Conservation (phyloP, 2,888 invertebrate genomes). For the Ormyrus thymus region DNA sequence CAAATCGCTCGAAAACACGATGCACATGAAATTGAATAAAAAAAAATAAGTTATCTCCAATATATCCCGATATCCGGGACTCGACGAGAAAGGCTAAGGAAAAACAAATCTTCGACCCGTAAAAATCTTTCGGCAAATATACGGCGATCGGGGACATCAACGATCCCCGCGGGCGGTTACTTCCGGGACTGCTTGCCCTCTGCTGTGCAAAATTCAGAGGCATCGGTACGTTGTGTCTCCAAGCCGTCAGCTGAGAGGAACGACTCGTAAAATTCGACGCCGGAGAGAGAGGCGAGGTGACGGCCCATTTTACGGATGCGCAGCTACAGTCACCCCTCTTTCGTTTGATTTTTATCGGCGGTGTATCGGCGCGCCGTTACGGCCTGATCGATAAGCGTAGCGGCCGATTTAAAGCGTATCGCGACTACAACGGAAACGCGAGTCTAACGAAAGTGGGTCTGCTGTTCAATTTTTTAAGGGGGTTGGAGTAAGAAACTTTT, state of each 20-base stretch:
- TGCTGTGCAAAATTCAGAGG: constrained; percentile 8
- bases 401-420: no score
- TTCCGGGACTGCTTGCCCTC: neutral
- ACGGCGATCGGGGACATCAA: neutral
- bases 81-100: no score
- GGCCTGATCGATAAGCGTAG: no score
- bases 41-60: no score
- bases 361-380: neutral
- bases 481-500: neutral
- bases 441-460: neutral
- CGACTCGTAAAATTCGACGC: constrained; percentile 27
- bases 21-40: no score
- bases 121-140: constrained; percentile 15
- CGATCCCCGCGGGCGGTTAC: constrained; percentile 6
- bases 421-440: neutral
- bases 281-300: neutral
- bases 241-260: constrained; percentile 23
- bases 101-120: neutral
- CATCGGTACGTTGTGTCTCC: neutral
- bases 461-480: constrained; percentile 11
- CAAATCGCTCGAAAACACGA: no score
- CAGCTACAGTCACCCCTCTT: neutral
- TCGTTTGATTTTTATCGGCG: constrained; percentile 28
- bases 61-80: no score
- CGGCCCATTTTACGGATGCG: neutral